phyloP scores from a whole-genome alignment of 2,113 vertebrate genomes.

The Aptenodytes patagonicus region DNA sequence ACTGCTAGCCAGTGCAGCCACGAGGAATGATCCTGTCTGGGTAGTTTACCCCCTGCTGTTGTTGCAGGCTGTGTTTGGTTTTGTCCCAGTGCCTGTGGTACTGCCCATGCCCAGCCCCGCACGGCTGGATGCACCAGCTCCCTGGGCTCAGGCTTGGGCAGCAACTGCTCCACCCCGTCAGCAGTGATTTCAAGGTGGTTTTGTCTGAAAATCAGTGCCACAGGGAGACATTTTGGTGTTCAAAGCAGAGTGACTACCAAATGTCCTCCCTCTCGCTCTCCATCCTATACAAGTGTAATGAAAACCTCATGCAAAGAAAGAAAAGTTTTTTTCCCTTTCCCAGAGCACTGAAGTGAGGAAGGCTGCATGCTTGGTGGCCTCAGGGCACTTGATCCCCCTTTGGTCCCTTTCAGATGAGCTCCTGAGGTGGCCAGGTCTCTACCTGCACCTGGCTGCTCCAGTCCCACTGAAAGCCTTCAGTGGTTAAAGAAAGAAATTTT shows the following conservation, averaged over 20 bases:
- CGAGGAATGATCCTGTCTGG: neutral
- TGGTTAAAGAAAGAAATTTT: neutral
- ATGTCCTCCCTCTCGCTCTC: neutral
- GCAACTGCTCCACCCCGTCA: accelerated
- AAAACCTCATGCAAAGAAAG: neutral
- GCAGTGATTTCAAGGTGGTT: neutral
- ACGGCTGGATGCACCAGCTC: neutral
- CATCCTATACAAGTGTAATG: neutral
- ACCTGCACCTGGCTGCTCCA: neutral
- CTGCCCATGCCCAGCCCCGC: neutral
- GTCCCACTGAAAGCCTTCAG: neutral
- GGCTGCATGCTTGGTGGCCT: neutral
- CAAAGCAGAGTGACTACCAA: neutral
- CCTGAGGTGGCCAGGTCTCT: neutral
- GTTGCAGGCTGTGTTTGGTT: neutral
- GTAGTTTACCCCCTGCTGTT: neutral
- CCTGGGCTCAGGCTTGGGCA: neutral
- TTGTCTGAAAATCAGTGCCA: neutral
- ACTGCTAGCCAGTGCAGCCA: neutral
- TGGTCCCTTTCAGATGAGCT: neutral
- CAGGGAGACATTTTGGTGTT: neutral
- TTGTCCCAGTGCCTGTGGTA: neutral
- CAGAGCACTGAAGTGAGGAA: neutral
- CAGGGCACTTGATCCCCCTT: neutral
- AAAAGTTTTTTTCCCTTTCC: neutral